Evolutionary conservation across 1,140 invertebrate species (phyloP).

Genomic region (Calliphora vicina): DNA sequence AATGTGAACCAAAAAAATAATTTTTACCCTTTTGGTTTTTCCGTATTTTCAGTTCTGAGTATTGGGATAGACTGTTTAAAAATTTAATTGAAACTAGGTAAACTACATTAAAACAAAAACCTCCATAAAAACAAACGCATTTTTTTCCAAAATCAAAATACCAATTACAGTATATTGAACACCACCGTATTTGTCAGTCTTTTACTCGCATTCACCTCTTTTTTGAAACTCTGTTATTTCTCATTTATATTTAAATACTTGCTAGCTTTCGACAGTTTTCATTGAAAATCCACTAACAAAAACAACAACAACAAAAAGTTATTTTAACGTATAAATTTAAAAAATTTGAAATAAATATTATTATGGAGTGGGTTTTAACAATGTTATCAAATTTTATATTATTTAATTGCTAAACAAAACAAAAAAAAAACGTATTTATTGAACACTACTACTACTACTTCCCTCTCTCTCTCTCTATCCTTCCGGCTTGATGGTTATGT

Average conservation of each 20-base stretch:
- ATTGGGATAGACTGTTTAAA: constrained; percentile 65
- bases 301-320: not conserved
- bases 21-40: constrained; percentile 26
- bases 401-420: not conserved
- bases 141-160: constrained; percentile 13
- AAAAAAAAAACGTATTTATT: not conserved
- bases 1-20: not conserved
- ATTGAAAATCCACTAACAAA: not conserved
- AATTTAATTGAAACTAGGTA: constrained; percentile 65
- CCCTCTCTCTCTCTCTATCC: not conserved
- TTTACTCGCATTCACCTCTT: constrained; percentile 17
- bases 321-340: not conserved
- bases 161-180: not conserved
- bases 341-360: not conserved
- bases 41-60: constrained; percentile 61
- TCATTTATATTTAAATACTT: not conserved
- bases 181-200: constrained; percentile 10
- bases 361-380: not conserved
- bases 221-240: not conserved
- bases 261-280: not conserved
- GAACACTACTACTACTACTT: not conserved
- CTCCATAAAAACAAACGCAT: constrained; percentile 3
- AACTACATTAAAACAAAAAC: constrained; percentile 40
- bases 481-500: not conserved
- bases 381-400: not conserved